Base-by-base conservation (phyloP, 92 coral and sea anemone species). In the Zoanthus gigantus region DNA sequence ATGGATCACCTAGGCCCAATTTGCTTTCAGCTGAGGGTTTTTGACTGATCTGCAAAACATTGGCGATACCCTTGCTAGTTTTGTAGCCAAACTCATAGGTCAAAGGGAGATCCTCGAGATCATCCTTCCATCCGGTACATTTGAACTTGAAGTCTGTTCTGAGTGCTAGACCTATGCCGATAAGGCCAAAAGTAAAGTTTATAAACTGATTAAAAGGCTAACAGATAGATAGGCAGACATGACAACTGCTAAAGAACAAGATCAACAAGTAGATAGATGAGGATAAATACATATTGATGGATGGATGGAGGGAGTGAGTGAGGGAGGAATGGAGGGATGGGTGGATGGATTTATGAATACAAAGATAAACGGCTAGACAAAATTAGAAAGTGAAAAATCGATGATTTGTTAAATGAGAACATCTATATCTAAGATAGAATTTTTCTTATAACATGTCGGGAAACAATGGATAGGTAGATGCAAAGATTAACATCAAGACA, bases 81-180 rank as follows among this genome's bases (percentile, higher is more conserved):
- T 85, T 57, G 61, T 90, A 90, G 50, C 92, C 92, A 79, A 90
- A 90, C 77, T 90, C 89, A 42, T 85, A 86, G 32, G 87, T 79
- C 68, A 90, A 37, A 16, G 92, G 92, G 34, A 86, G 69, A 23
- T 86, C 90, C 6, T 90, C 89, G 0, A 73, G 85, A 6, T 76
- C 69, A 37, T 90, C 92, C 5, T 31, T 57, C 92, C 92, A 90
- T 16, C 92, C 92, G 14, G 63, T 81, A 57, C 85, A 81, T 58
- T 81, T 81, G 56, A 81, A 45, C 50, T 81, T 81, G 28, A 81
- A 81, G 47, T 66, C 45, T 47, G 85, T 81, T 14, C 63, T 66
- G 2, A 81, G 74, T 16, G 75, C 85, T 23, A 65, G 74, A 16
- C 85, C 85, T 67, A 23, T 32, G 53, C 29, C 12, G 28, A 14